These are phyloP conservation scores for Scaptomyza polygonia DNA, from an alignment of 2,888 invertebrate species.

Conservation along the genomic window DNA sequence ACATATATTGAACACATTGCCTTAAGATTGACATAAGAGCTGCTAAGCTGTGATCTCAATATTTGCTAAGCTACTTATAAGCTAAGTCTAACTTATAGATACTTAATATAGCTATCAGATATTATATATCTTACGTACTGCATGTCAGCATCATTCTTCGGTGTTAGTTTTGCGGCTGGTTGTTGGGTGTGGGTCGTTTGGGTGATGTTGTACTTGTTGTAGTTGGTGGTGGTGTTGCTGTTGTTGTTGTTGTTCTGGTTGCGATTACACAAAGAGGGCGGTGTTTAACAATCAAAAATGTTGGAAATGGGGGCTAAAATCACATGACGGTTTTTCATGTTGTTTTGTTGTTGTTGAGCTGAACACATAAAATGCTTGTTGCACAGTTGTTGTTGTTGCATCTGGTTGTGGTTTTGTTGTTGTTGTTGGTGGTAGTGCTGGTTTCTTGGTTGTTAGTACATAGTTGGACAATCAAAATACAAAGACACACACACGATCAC, in stretches of 20 bases:
- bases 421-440: slow-evolving; percentile 36
- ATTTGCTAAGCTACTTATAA: slow-evolving; percentile 53
- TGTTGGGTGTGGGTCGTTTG: slow-evolving; percentile 51
- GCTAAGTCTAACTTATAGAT: slow-evolving; percentile 29
- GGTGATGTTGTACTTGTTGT: slow-evolving; percentile 37
- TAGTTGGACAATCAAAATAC: slow-evolving; percentile 59
- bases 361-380: slow-evolving; percentile 38
- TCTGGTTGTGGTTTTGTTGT: slow-evolving; percentile 41
- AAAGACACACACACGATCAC: slow-evolving; percentile 55
- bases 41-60: slow-evolving; percentile 45
- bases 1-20: neutral
- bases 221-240: slow-evolving; percentile 34
- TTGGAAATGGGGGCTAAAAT: slow-evolving; percentile 19
- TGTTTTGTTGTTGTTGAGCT: slow-evolving; percentile 31
- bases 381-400: slow-evolving; percentile 33
- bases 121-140: slow-evolving; percentile 64
- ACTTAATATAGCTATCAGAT: slow-evolving; percentile 42
- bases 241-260: slow-evolving; percentile 35
- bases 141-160: slow-evolving; percentile 74
- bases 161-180: slow-evolving; percentile 71
- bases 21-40: slow-evolving; percentile 40
- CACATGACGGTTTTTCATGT: slow-evolving; percentile 30
- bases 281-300: slow-evolving; percentile 29
- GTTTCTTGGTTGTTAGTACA: slow-evolving; percentile 61
- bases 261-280: slow-evolving; percentile 41